phyloP scores from a whole-genome alignment of 2,113 vertebrate genomes.

The Penelope pileata region DNA sequence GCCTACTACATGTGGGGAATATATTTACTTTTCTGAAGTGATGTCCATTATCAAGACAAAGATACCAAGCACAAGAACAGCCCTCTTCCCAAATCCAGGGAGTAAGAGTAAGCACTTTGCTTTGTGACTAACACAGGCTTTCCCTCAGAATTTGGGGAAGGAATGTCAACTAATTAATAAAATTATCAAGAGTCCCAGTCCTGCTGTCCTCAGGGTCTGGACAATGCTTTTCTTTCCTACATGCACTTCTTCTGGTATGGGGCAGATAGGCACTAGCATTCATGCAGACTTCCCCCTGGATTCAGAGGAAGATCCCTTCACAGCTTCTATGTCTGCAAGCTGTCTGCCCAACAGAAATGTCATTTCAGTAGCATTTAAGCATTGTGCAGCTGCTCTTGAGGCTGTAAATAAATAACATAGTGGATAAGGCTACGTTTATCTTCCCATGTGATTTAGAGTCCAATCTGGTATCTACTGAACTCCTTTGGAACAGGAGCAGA shows the following conservation, averaged over 20 bases:
- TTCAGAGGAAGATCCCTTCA: background rate
- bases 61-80: background rate
- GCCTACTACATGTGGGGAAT: background rate
- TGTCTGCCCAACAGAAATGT: slow-evolving; percentile 45
- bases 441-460: slow-evolving; percentile 28
- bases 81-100: background rate
- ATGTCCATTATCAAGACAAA: background rate
- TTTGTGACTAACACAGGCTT: fast-evolving
- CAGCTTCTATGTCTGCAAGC: slow-evolving; percentile 41
- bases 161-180: background rate
- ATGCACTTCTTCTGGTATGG: fast-evolving
- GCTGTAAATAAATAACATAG: slow-evolving; percentile 46
- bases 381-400: slow-evolving; percentile 40
- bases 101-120: background rate
- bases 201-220: background rate
- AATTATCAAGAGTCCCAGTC: background rate
- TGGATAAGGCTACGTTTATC: slow-evolving; percentile 13
- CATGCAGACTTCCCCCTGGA: background rate
- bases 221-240: background rate
- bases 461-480: slow-evolving; percentile 38
- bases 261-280: background rate
- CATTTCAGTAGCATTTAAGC: slow-evolving; percentile 47
- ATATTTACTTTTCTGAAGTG: background rate
- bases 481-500: background rate
- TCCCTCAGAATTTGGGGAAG: background rate